These are phyloP conservation scores for Fopius arisanus DNA, from an alignment of 1,140 invertebrate genomes.

Conservation along the genomic window DNA sequence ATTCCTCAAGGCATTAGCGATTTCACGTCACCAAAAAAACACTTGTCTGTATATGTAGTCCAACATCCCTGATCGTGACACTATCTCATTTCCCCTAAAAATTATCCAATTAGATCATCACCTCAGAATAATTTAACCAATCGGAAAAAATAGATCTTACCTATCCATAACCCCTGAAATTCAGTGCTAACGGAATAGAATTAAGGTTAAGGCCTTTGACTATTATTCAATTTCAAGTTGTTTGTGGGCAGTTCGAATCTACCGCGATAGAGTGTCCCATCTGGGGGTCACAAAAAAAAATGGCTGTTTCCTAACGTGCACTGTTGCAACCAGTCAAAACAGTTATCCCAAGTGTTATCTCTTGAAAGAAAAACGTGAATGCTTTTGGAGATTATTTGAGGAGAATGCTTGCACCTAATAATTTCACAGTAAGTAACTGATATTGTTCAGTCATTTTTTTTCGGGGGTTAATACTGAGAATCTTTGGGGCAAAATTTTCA, in stretches of 20 bases:
- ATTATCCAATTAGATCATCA: not conserved
- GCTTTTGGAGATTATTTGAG: not conserved
- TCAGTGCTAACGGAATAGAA: not conserved
- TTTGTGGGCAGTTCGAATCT: not conserved
- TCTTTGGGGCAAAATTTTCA: too few species aligned
- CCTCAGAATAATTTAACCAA: not conserved
- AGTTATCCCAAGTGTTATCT: not conserved
- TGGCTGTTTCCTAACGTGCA: constrained; percentile 45
- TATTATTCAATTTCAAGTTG: not conserved
- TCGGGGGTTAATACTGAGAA: not conserved
- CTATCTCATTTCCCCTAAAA: not conserved
- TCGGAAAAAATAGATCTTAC: not conserved
- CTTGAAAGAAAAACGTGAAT: not conserved
- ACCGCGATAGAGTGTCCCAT: not conserved
- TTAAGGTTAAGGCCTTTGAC: not conserved
- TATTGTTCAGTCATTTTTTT: not conserved
- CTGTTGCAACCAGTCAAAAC: constrained; percentile 8
- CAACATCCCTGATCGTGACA: not conserved
- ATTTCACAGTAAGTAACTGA: constrained; percentile 38
- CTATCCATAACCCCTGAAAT: not conserved
- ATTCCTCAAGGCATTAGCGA: too few species aligned
- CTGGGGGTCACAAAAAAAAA: constrained; percentile 34
- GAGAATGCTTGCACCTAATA: constrained; percentile 36
- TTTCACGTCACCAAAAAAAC: too few species aligned
- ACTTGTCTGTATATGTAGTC: not conserved